Percentiles rank a stretch among this genome's conserved stretches.
These are phyloP conservation scores for Echinarachnius parma DNA, from an alignment of 53 echinoderm and acorn worm genomes.

Conservation along the genomic window DNA sequence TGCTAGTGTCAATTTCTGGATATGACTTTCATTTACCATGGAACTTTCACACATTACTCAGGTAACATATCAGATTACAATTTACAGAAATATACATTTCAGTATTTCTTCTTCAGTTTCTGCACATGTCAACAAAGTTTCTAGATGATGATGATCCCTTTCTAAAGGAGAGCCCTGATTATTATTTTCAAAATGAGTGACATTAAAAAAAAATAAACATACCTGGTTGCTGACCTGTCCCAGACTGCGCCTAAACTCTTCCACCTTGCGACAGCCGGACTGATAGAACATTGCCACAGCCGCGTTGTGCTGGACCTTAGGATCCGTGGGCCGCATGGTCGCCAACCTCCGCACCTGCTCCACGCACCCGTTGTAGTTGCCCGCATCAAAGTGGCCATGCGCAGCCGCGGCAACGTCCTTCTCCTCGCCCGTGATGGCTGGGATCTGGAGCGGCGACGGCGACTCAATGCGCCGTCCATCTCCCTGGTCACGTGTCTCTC, in stretches of 20 bases:
- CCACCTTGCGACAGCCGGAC: conserved; percentile 77
- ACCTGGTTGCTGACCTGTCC: conserved; percentile 78
- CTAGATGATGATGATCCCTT: too few relatives aligned
- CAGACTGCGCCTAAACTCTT: conserved; percentile 75
- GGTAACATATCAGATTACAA: too few relatives aligned
- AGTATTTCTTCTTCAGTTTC: too few relatives aligned
- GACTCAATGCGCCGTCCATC: conserved; percentile 21
- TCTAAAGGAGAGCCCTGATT: too few relatives aligned
- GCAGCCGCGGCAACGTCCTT: conserved; percentile 70
- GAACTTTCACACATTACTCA: too few relatives aligned
- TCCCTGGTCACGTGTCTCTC: too few relatives aligned
- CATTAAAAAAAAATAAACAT: too few relatives aligned
- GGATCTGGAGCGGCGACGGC: conserved; percentile 11
- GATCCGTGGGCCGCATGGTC: conserved; percentile 55
- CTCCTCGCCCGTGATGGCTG: conserved; percentile 70
- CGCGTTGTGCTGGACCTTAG: conserved; percentile 81
- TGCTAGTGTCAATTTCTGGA: too few relatives aligned
- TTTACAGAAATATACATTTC: too few relatives aligned
- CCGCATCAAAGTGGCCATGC: conserved; percentile 74
- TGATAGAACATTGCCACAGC: conserved; percentile 80
- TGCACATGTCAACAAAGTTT: too few relatives aligned
- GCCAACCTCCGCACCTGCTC: conserved; percentile 74
- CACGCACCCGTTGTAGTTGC: conserved; percentile 65
- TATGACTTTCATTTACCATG: too few relatives aligned
- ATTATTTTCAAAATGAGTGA: too few relatives aligned